phyloP scores from a whole-genome alignment of 2,113 vertebrate genomes.

The Lagenorhynchus albirostris region DNA sequence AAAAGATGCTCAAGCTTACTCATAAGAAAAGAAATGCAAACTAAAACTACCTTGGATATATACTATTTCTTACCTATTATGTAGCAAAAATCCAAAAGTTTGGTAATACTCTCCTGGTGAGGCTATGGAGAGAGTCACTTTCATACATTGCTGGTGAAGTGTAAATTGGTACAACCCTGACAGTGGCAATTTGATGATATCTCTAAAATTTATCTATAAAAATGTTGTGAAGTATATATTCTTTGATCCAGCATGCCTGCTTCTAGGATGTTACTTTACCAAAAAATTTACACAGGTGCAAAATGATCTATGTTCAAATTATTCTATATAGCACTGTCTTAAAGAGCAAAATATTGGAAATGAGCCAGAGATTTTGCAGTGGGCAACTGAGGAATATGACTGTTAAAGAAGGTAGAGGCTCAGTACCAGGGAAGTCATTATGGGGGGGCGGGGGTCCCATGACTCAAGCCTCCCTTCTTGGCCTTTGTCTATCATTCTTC shows the following conservation, averaged over 20 bases:
- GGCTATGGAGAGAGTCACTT: neutral
- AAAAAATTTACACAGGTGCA: neutral
- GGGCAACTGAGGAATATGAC: neutral
- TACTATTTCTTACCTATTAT: neutral
- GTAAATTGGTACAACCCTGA: neutral
- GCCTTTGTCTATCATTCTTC: neutral
- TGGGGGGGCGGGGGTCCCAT: accelerated
- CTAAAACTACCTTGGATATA: neutral
- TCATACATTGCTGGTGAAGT: neutral
- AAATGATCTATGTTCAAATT: neutral
- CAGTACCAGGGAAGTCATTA: neutral
- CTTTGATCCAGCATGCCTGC: neutral
- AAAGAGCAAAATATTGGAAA: neutral
- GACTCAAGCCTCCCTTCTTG: neutral
- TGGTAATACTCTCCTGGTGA: neutral
- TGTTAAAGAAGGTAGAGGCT: neutral
- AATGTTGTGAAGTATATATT: neutral
- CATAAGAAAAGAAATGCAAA: neutral
- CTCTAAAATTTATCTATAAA: neutral
- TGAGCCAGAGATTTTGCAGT: neutral
- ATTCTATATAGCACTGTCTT: neutral
- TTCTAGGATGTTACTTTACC: neutral
- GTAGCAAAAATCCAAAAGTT: neutral
- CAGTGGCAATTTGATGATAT: neutral
- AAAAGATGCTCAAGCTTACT: neutral